A percentile compares a stretch with the other conserved stretches of the same genome.
Conservation (phyloP, 2,113 vertebrate species). For the Marcusenius ussheri region DNA sequence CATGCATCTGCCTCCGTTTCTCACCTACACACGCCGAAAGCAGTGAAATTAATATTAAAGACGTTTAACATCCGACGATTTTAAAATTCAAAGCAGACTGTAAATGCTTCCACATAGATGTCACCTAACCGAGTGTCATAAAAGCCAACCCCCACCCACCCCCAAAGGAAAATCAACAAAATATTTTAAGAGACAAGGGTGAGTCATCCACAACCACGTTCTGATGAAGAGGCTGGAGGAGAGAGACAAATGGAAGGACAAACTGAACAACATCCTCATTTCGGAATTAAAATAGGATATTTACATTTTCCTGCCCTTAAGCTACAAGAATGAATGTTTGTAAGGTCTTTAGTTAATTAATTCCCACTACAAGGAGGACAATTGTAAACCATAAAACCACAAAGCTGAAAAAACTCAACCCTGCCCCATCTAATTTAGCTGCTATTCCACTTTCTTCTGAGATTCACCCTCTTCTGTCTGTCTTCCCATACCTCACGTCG, state of each 20-base stretch:
- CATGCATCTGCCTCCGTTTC: neutral
- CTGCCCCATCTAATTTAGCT: neutral
- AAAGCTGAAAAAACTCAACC: neutral
- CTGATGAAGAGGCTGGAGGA: neutral
- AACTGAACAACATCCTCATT: neutral
- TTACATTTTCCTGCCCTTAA: constrained; percentile 2
- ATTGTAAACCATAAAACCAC: neutral
- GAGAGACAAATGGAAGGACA: neutral
- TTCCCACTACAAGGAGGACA: neutral
- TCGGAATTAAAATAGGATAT: neutral
- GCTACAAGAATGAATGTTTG: constrained; percentile 3
- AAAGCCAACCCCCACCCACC: neutral
- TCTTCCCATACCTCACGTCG: neutral
- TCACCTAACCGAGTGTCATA: neutral
- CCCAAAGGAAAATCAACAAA: neutral
- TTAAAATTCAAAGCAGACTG: neutral
- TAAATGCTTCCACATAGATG: neutral
- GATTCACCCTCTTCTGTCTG: neutral
- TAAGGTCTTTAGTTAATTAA: constrained; percentile 5
- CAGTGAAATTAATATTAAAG: neutral
- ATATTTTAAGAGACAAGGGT: neutral
- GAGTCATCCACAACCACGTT: neutral
- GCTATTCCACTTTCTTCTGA: neutral
- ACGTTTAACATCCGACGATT: neutral
- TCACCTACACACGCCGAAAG: neutral